phyloP scores from a whole-genome alignment of 2,113 vertebrate species.

The Oreocharis arfaki region DNA sequence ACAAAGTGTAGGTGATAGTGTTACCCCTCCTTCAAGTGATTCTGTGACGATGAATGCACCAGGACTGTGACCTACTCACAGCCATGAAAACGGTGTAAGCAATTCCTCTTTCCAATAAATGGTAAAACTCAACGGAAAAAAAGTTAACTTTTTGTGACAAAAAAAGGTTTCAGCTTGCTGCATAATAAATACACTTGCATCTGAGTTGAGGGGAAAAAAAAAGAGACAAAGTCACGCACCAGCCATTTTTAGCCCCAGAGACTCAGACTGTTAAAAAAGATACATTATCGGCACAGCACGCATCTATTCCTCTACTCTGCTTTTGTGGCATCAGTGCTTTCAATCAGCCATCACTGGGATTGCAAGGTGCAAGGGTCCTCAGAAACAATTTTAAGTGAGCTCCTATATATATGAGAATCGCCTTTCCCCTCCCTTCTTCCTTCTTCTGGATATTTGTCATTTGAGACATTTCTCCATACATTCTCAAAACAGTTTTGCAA shows the following conservation, averaged over 20 bases:
- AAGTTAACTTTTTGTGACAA: not conserved
- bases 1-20: not conserved
- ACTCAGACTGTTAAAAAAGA: slow-evolving; percentile 42
- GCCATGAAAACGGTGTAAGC: not conserved
- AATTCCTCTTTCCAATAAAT: not conserved
- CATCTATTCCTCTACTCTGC: slow-evolving; percentile 18
- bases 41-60: not conserved
- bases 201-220: not conserved
- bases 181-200: not conserved
- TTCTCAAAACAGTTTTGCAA: not conserved
- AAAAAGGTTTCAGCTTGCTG: not conserved
- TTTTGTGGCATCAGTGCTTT: slow-evolving; percentile 61
- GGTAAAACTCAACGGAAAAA: not conserved
- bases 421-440: not conserved
- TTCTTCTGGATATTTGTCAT: slow-evolving; percentile 30
- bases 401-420: not conserved
- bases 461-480: not conserved
- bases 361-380: slow-evolving; percentile 8
- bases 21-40: not conserved
- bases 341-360: slow-evolving; percentile 33
- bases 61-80: not conserved
- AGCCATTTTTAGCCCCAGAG: slow-evolving; percentile 19
- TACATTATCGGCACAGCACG: not conserved
- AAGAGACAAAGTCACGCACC: not conserved
- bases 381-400: slow-evolving; percentile 32